Evolutionary conservation across 2,113 vertebrate species (phyloP).

Genomic region (Mastomys coucha): DNA sequence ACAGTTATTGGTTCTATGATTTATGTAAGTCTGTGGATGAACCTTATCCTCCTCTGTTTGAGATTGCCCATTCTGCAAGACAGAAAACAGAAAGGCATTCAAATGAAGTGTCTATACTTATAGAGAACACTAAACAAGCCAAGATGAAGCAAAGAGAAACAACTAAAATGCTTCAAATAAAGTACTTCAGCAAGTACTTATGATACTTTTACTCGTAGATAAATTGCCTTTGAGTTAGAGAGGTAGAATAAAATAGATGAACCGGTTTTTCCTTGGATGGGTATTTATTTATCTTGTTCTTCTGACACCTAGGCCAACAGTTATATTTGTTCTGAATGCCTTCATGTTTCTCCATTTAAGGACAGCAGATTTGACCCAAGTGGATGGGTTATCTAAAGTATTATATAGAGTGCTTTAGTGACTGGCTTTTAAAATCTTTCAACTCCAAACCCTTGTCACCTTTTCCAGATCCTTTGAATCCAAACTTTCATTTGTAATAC

Average conservation of each 20-base stretch:
- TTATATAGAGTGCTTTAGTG: background rate
- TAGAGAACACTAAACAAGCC: background rate
- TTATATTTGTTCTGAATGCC: conserved; percentile 56
- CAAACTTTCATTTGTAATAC: conserved; percentile 29
- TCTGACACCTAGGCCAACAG: conserved; percentile 43
- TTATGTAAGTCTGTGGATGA: conserved; percentile 29
- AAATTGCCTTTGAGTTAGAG: conserved; percentile 53
- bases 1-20: conserved; percentile 52
- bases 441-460: conserved; percentile 13
- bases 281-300: conserved; percentile 70
- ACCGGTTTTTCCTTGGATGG: conserved; percentile 41
- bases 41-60: background rate
- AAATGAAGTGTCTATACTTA: conserved; percentile 53
- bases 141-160: conserved; percentile 37
- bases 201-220: conserved; percentile 62
- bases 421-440: conserved; percentile 17
- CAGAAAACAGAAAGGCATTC: conserved; percentile 33
- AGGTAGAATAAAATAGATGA: conserved; percentile 55
- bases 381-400: conserved; percentile 18
- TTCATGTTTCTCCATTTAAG: conserved; percentile 10
- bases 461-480: conserved; percentile 30
- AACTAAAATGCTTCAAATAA: conserved; percentile 51
- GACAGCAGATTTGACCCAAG: conserved; percentile 39
- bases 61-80: conserved; percentile 34
- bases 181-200: conserved; percentile 57